Conservation (phyloP, 2,888 invertebrate species). For the Emmelina monodactyla region DNA sequence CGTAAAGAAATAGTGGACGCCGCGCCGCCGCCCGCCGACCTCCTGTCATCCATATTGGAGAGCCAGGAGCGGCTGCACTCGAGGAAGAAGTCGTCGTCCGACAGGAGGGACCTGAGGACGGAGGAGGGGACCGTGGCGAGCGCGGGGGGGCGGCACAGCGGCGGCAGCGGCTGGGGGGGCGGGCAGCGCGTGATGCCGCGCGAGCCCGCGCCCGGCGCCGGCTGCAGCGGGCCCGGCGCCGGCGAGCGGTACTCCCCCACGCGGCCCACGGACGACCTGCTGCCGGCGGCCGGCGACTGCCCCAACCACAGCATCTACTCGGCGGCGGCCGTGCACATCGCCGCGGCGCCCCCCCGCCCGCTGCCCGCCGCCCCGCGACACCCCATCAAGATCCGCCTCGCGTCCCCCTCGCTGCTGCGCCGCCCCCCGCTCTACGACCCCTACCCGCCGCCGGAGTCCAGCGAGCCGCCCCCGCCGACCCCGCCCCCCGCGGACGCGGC, state of each 20-base stretch:
- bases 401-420: constrained; percentile 34
- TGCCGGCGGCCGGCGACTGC: constrained; percentile 71
- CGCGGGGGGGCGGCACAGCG: background rate
- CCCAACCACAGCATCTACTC: constrained; percentile 89
- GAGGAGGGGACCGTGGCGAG: constrained; percentile 5
- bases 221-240: constrained; percentile 27
- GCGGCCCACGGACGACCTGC: constrained; percentile 26
- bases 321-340: constrained; percentile 78
- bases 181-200: background rate
- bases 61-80: background rate
- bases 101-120: constrained; percentile 13
- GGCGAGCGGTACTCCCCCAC: constrained; percentile 43
- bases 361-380: constrained; percentile 43
- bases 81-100: constrained; percentile 14
- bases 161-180: constrained; percentile 1
- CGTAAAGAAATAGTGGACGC: background rate
- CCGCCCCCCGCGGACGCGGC: constrained; percentile 3
- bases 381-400: constrained; percentile 52
- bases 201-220: constrained; percentile 12
- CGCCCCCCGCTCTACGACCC: background rate
- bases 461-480: constrained; percentile 4
- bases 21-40: constrained; percentile 9
- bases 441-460: background rate
- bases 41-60: background rate
- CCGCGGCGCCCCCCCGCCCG: constrained; percentile 36